Conservation (phyloP, 2,888 invertebrate species). For the Napeogenes inachia region DNA sequence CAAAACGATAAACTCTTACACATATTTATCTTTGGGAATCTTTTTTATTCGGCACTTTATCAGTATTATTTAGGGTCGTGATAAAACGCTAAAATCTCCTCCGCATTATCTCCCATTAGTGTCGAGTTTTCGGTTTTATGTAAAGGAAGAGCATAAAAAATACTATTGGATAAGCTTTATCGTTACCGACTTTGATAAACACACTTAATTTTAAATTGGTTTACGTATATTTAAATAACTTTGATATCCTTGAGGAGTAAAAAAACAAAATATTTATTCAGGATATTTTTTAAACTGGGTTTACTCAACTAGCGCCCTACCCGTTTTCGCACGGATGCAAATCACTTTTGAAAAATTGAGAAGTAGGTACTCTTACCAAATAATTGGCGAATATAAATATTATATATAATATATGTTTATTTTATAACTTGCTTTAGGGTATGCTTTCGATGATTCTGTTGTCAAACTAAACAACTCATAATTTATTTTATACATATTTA, state of each 20-base stretch:
- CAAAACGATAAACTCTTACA: conserved; percentile 57
- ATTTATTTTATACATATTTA: too few species aligned
- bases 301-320: too few species aligned
- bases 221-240: not conserved
- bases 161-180: conserved; percentile 19
- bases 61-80: conserved; percentile 65
- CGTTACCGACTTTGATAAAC: conserved; percentile 16
- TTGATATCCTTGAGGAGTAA: not conserved
- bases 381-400: too few species aligned
- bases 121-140: conserved; percentile 29
- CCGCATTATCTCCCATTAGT: conserved; percentile 31
- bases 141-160: conserved; percentile 24
- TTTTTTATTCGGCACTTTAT: conserved; percentile 68
- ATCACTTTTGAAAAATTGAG: too few species aligned
- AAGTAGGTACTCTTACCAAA: too few species aligned
- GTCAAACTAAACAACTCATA: too few species aligned
- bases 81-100: conserved; percentile 54
- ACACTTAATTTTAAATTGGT: conserved; percentile 6
- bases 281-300: not conserved
- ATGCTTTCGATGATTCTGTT: too few species aligned
- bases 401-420: too few species aligned
- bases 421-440: too few species aligned
- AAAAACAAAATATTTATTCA: not conserved
- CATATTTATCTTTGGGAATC: conserved; percentile 59
- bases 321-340: too few species aligned